Evolutionary conservation across 2,113 vertebrate species (phyloP), one percentile per base, ranked within the genome.

Genomic region (Monopterus albus): DNA sequence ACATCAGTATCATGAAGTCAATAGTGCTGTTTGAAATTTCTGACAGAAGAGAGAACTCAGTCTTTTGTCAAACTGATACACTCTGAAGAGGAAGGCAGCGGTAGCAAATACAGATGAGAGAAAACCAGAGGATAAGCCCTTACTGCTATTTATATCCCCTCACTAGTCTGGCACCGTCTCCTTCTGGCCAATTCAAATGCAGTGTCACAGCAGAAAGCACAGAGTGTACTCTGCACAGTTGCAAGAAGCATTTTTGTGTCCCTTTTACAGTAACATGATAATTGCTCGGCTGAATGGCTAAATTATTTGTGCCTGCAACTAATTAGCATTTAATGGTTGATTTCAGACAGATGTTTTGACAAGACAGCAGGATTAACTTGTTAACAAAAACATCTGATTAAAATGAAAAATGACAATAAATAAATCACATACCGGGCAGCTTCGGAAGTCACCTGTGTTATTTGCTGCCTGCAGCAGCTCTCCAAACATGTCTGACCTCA

Each of bases 391-490:
- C n/a, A 13, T 60, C 18, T 42, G 26, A 38, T 17, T 12, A 26
- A 67, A 68, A 46, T 5, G 6, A 63, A n/a, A 25, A 35, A 14
- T 10, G 6, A 38, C 9, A 31, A 17, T 39, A 17, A 39, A 9
- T 51, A 10, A 23, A 14, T 13, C 29, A 93, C 95, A 86, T 90
- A 99, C 98, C 68, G 98, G 98, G 76, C 98, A 99, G 71, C 95
- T 97, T 40, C 97, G 94, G 58, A 95, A 95, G 89, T 99, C 98
- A 77, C 96, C 98, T 8, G 95, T 90, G 75, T 96, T 98, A 90
- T 95, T 98, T 85, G 97, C 97, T 49, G 97, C 95, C 91, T 98
- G 97, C 75, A 99, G 93, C 90, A 99, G 82, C 82, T 98, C 96
- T 1, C 96, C 96, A 49, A 99, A 99, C 96, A 96, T 96, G 87